Evolutionary conservation across 1,140 invertebrate genomes (phyloP), one percentile per base, ranked within the genome.

Genomic region (Drosophila mojavensis): DNA sequence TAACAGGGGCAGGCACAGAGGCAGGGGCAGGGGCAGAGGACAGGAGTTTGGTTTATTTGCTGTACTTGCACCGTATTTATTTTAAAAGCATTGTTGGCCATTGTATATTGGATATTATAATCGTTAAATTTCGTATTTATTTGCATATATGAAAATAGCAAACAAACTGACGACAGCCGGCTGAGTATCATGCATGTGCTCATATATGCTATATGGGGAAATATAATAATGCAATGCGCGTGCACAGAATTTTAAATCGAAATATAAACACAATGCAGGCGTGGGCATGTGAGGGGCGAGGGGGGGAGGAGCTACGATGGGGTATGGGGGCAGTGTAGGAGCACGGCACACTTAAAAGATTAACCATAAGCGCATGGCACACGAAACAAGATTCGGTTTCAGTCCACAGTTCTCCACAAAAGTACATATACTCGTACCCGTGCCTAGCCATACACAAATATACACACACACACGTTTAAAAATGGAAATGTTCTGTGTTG

Each of bases 211-310:
- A 39, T 39, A 39, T 39, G 36, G 69, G 70, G 59, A 88, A 78
- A 73, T 77, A 88, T 83, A 74, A 88, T 83, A 89, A 88, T 80
- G 84, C 80, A 72, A 55, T 64, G 77, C 83, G 74, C 83, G 83
- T 88, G 83, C 73, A 83, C 77, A 63, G 77, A 88, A 88, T 88
- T 88, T 88, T 73, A 88, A 89, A 83, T 84, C 73, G 73, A 75
- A 80, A 83, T 78, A 80, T 75, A 83, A 80, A 89, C 80, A 88
- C 45, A 60, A 20, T 33, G 43, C 41, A 59, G 39, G 24, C 17
- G 15, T 5, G 15, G 43, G 43, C 9, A 20, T 41, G 62, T 4
- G 36, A 6, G 17, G n/a, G 41, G 50, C 39, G 28, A 41, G 26
- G 43, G 61, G 5, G 20, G 24, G 3, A 26, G 7, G 6, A 51